These are phyloP conservation scores for Nyctibius bracteatus DNA, from an alignment of 2,113 vertebrate species.

Conservation along the genomic window DNA sequence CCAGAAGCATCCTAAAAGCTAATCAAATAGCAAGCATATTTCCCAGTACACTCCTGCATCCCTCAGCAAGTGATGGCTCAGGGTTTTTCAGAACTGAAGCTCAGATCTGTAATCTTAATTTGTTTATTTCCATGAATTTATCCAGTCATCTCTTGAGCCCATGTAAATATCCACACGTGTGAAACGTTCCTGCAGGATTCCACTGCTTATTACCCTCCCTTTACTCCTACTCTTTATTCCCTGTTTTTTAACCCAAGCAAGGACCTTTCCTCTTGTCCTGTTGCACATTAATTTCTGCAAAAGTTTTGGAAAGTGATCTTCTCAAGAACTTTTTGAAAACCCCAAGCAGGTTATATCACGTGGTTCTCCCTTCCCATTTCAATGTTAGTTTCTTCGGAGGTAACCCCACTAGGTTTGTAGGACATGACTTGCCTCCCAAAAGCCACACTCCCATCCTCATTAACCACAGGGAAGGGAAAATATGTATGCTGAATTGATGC, in stretches of 20 bases:
- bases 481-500: background rate
- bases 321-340: background rate
- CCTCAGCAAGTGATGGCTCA: background rate
- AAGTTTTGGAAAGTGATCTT: background rate
- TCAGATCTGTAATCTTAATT: background rate
- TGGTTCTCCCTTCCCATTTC: background rate
- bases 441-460: background rate
- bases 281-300: background rate
- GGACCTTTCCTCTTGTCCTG: background rate
- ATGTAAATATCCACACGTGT: background rate
- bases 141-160: background rate
- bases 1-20: background rate
- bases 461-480: background rate
- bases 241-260: background rate
- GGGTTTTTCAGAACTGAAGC: background rate
- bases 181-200: background rate
- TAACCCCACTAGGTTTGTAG: background rate
- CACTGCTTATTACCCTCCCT: background rate
- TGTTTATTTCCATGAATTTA: background rate
- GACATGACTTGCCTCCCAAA: background rate
- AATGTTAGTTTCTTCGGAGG: background rate
- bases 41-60: background rate
- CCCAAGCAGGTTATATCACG: background rate
- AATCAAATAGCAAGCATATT: background rate
- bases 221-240: background rate